These are phyloP conservation scores for Apteryx owenii DNA, from an alignment of 2,113 vertebrate species.

Conservation along the genomic window DNA sequence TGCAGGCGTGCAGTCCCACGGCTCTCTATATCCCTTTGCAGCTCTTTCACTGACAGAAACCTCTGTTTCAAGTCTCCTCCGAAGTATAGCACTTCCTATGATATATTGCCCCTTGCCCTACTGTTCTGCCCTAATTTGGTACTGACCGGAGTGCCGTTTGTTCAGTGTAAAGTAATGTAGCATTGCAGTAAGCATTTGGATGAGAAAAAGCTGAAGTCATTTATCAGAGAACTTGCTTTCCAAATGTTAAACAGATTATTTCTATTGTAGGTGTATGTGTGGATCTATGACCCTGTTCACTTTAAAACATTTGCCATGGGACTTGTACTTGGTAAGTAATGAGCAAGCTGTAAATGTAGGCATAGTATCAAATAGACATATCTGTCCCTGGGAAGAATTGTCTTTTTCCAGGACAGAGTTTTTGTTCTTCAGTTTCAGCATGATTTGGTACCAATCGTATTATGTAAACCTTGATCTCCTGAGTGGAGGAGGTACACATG, in stretches of 20 bases:
- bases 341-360: not conserved
- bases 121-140: rapidly evolving
- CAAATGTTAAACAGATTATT: constrained; percentile 18
- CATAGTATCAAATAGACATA: not conserved
- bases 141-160: not conserved
- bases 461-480: not conserved
- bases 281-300: constrained; percentile 98
- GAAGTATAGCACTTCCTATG: not conserved
- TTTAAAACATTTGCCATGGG: constrained; percentile 99
- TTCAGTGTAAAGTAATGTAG: not conserved
- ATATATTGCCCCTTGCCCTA: rapidly evolving
- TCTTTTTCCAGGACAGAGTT: not conserved
- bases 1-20: not conserved
- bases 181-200: not conserved
- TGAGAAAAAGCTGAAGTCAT: not conserved
- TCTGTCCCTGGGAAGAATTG: not conserved
- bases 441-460: not conserved
- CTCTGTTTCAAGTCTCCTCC: not conserved
- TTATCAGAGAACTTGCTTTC: not conserved
- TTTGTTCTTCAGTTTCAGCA: not conserved
- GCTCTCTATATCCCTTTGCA: not conserved
- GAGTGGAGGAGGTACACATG: not conserved
- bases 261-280: constrained; percentile 91
- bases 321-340: constrained; percentile 92
- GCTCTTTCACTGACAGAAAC: not conserved